phyloP scores from a whole-genome alignment of 2,888 invertebrate genomes.

The Cactoblastis cactorum region DNA sequence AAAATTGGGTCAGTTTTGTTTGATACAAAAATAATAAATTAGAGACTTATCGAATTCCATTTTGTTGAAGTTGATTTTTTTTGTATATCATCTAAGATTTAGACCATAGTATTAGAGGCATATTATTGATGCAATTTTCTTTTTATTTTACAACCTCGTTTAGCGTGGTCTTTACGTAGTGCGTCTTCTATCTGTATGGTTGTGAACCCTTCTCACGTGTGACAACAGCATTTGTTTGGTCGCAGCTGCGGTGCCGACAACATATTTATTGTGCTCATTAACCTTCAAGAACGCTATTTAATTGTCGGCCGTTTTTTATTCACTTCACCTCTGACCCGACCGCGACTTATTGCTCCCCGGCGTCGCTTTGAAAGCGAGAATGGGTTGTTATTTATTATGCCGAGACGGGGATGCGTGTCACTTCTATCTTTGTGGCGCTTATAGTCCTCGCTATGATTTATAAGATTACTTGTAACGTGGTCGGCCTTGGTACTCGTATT shows the following conservation, averaged over 20 bases:
- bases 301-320: conserved; percentile 79
- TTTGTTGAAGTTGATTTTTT: conserved; percentile 16
- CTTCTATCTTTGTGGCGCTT: conserved; percentile 75
- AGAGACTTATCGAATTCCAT: conserved; percentile 30
- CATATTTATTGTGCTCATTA: conserved; percentile 80
- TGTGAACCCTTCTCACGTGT: conserved; percentile 66
- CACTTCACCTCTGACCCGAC: conserved; percentile 77
- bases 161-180: conserved; percentile 13
- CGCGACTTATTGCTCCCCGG: conserved; percentile 76
- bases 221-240: conserved; percentile 71
- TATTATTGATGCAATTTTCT: no score
- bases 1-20: conserved; percentile 52
- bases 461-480: conserved; percentile 26
- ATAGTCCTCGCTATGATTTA: conserved; percentile 68
- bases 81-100: background rate
- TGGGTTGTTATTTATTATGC: conserved; percentile 75
- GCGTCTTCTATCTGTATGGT: conserved; percentile 35
- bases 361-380: conserved; percentile 74
- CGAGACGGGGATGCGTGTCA: conserved; percentile 68
- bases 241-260: conserved; percentile 78
- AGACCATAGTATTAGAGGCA: background rate
- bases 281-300: conserved; percentile 80
- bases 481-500: conserved; percentile 14
- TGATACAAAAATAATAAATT: conserved; percentile 37
- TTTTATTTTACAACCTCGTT: background rate